These are phyloP conservation scores for Peromyscus melanophrys DNA, from an alignment of 2,797 vertebrate species.

Conservation along the genomic window DNA sequence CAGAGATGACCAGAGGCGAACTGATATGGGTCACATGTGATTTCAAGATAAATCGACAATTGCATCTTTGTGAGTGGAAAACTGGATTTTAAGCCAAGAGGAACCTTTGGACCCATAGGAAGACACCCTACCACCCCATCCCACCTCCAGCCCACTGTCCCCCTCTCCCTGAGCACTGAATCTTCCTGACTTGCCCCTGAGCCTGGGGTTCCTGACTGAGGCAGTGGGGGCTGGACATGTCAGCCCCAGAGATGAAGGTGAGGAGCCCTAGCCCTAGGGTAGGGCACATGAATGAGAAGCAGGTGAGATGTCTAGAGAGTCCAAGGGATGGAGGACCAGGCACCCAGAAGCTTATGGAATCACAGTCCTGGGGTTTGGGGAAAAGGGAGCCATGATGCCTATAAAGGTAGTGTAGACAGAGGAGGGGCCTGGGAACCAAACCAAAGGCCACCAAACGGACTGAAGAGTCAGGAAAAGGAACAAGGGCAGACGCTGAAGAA, in stretches of 20 bases:
- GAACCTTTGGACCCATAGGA: not conserved
- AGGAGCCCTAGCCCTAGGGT: not conserved
- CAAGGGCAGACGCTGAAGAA: not conserved
- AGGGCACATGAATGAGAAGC: fast-evolving
- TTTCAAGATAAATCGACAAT: fast-evolving
- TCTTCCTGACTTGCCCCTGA: not conserved
- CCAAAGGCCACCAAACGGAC: not conserved
- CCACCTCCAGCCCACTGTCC: fast-evolving
- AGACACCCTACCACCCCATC: not conserved
- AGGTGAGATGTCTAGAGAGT: not conserved
- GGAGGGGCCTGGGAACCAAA: not conserved
- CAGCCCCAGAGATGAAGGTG: fast-evolving
- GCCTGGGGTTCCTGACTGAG: not conserved
- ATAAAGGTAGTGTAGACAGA: not conserved
- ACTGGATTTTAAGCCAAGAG: not conserved
- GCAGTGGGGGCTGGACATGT: fast-evolving
- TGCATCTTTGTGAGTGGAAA: not conserved
- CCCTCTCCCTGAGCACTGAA: not conserved
- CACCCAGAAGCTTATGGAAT: not conserved
- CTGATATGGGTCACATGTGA: fast-evolving
- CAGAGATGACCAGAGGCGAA: not conserved
- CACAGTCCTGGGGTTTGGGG: not conserved
- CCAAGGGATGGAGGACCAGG: too few relatives aligned
- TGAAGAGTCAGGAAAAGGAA: fast-evolving
- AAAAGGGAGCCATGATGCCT: not conserved